These are phyloP conservation scores for Vireo griseus DNA, from an alignment of 2,797 vertebrate genomes.

Conservation along the genomic window DNA sequence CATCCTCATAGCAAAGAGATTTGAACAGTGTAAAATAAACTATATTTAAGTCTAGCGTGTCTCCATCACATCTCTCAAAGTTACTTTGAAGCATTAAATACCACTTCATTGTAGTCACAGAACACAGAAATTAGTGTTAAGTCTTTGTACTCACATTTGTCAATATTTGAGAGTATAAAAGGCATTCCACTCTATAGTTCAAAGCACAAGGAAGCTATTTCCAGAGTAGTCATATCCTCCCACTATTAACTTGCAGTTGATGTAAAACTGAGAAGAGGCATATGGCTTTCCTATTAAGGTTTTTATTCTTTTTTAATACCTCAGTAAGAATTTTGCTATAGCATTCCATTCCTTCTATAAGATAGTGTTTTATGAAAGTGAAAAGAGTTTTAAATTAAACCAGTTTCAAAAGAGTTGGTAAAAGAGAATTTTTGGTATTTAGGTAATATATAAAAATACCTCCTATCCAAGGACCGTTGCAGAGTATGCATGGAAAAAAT, in stretches of 20 bases:
- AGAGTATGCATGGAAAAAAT: background rate
- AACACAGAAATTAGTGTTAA: background rate
- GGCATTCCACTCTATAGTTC: background rate
- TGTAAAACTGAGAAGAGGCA: background rate
- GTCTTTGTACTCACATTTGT: background rate
- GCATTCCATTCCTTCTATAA: background rate
- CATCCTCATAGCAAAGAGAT: background rate
- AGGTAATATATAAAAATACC: background rate
- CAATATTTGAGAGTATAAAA: background rate
- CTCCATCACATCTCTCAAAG: background rate
- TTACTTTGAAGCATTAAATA: background rate
- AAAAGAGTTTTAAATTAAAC: background rate
- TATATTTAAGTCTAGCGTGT: background rate
- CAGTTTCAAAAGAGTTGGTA: background rate
- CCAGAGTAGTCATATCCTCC: background rate
- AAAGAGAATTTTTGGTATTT: background rate
- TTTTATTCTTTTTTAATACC: background rate
- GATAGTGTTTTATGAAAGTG: background rate
- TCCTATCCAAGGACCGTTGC: background rate
- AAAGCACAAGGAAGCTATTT: background rate
- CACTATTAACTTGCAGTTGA: background rate
- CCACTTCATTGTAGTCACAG: background rate
- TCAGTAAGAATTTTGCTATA: background rate
- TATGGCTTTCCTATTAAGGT: background rate
- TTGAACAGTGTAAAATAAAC: background rate